Percentiles rank a stretch among this genome's conserved stretches.
phyloP scores from a whole-genome alignment of 2,797 vertebrate species.

The Poeciliopsis infans region DNA sequence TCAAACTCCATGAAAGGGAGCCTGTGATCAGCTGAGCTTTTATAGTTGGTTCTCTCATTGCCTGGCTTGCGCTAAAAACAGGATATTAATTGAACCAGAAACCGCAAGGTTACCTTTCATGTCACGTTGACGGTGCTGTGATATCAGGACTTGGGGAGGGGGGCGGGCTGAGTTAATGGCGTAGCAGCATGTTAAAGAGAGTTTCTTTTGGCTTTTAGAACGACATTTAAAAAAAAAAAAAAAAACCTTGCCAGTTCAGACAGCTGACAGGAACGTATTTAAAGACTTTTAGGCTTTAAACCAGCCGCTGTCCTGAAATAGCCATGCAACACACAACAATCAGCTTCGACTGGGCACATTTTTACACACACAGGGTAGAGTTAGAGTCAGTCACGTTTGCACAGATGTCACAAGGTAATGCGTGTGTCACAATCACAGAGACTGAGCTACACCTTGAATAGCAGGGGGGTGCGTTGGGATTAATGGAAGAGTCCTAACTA shows the following conservation, averaged over 20 bases:
- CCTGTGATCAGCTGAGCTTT: constrained; percentile 75
- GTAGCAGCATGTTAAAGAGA: constrained; percentile 63
- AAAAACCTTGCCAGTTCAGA: constrained; percentile 59
- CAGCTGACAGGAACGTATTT: constrained; percentile 64
- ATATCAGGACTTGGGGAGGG: constrained; percentile 63
- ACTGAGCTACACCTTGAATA: constrained; percentile 68
- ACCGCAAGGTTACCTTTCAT: constrained; percentile 81
- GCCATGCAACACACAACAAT: constrained; percentile 75
- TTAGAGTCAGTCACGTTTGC: constrained; percentile 61
- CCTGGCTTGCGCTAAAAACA: constrained; percentile 65
- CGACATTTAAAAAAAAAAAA: constrained; percentile 38
- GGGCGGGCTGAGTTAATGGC: neutral
- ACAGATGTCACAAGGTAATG: constrained; percentile 69
- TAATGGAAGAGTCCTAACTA: constrained; percentile 66
- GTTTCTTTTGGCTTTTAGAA: constrained; percentile 65
- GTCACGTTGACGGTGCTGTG: constrained; percentile 68
- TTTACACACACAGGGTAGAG: constrained; percentile 51
- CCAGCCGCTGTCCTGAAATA: constrained; percentile 60
- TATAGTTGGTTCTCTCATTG: constrained; percentile 73
- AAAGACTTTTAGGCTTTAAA: constrained; percentile 46
- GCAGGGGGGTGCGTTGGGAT: constrained; percentile 47
- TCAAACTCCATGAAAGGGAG: constrained; percentile 72
- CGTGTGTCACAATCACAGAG: constrained; percentile 69
- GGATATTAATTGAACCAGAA: constrained; percentile 81
- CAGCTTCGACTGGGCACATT: constrained; percentile 61